Evolutionary conservation across 1,140 invertebrate genomes (phyloP), one percentile per base, ranked within the genome.

Genomic region (Leptinotarsa texana): DNA sequence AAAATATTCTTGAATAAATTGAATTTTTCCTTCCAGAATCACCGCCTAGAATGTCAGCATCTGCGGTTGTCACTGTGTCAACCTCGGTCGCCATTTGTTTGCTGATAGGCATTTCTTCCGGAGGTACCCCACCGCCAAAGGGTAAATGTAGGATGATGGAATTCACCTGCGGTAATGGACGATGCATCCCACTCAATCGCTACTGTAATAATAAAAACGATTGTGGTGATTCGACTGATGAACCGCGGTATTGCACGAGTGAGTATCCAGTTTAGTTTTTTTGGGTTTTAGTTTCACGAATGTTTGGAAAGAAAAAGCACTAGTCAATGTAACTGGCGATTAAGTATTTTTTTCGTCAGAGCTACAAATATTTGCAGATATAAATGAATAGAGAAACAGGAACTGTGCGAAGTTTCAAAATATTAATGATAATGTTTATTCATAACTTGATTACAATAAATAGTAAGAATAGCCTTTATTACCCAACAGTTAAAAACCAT

Each of bases 201-300:
- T 94, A 91, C 85, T 96, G 95, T 86, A 93, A 96, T 84, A 91
- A 92, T 77, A 88, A 90, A 75, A 92, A 95, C 85, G 93, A 96
- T 83, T 96, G 95, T 81, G 93, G 93, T 1, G 95, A 96, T 83
- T 90, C 90, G 47, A 93, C 91, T 61, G 94, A 96, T 84, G 95
- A 96, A 84, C 91, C 93, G 42, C 88, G 93, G 80, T 92, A 92
- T 84, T 96, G 95, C 83, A 93, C 94, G 85, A 93, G 95, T 96
- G 86, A 94, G 94, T 93, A 74, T 71, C 15, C 8, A 11, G 33
- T 42, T 42, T 42, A 11, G 33, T 42, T 33, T 33, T 33, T 33
- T 0, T 33, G 33, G 33, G 33, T 33, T 42, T 42, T 11, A 42
- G 8, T 11, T 42, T 42, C 8, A 42, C 8, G 33, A 42, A 8